Conservation (phyloP, 2,888 invertebrate genomes). For the Physocephala rufipes region DNA sequence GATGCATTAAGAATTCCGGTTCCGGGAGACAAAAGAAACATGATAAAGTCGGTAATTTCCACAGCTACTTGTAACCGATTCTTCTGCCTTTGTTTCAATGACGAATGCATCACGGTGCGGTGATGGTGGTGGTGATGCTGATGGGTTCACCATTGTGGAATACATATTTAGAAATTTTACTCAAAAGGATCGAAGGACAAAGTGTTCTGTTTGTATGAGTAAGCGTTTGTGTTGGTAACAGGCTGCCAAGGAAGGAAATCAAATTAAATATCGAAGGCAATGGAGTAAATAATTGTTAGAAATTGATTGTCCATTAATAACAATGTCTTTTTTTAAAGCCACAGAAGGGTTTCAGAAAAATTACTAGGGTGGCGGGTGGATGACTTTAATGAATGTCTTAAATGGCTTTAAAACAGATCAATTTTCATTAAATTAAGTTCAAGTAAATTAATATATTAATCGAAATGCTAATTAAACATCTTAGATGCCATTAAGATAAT, state of each 20-base stretch:
- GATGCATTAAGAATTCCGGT: no score
- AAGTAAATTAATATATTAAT: no score
- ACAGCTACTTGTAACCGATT: constrained; percentile 53
- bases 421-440: no score
- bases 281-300: constrained; percentile 37
- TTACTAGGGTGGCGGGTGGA: no score
- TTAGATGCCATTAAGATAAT: no score
- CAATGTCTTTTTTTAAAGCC: no score
- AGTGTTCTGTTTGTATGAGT: background rate
- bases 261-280: constrained; percentile 40
- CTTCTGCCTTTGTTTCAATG: constrained; percentile 40
- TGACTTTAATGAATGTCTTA: no score
- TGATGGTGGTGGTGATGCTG: constrained; percentile 25
- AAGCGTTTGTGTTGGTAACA: no score
- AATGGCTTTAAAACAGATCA: no score
- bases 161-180: no score
- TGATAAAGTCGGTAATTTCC: constrained; percentile 58
- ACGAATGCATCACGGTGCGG: constrained; percentile 27
- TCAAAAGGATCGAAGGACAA: constrained; percentile 25
- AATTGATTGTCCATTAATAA: constrained; percentile 53
- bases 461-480: no score
- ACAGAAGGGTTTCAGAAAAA: no score
- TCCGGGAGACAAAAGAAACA: constrained; percentile 51
- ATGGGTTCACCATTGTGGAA: background rate
- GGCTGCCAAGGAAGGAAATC: constrained; percentile 35